Evolutionary conservation across 2,113 vertebrate genomes (phyloP), one percentile per base, ranked within the genome.

Genomic region (Xenopus borealis): DNA sequence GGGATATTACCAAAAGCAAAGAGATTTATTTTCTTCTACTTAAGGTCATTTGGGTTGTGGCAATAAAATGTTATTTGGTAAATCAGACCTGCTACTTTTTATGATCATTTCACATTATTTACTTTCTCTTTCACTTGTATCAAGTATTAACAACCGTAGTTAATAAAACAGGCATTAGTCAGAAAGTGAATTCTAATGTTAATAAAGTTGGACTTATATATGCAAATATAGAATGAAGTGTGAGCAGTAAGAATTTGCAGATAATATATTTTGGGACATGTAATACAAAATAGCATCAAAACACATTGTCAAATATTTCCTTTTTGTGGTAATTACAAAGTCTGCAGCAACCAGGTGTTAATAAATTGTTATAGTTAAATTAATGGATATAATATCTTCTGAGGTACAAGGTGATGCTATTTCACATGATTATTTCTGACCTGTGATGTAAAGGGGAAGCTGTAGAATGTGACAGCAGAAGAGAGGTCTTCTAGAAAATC

Each of bases 21-120:
- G 52, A 70, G 67, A 77, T 77, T 63, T 77, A 77, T 64, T 64
- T n/a, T 70, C 59, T 64, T 64, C 55, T 63, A 64, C 46, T 62
- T 57, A 27, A 69, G 66, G 74, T 53, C 74, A 77, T 64, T 70
- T 69, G 19, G 52, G 74, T 69, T 64, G 61, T 58, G 18, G 59
- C 67, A 55, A 23, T 50, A 77, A 77, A 77, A 67, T 77, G 50
- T 61, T 77, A 53, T 44, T 53, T 63, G 61, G 57, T 23, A 73
- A 66, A 73, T 73, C 62, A 64, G 47, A 70, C 64, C 61, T 57
- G 40, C 66, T 70, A 30, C 17, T 64, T 13, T 77, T 64, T 77
- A 69, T 14, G 45, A 17, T 45, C 61, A 69, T 62, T 75, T 40
- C 44, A 44, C 33, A 66, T 61, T 23, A 67, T 52, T 62, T 62